phyloP scores from a whole-genome alignment of 1,140 invertebrate species.

The Papilio polytes region DNA sequence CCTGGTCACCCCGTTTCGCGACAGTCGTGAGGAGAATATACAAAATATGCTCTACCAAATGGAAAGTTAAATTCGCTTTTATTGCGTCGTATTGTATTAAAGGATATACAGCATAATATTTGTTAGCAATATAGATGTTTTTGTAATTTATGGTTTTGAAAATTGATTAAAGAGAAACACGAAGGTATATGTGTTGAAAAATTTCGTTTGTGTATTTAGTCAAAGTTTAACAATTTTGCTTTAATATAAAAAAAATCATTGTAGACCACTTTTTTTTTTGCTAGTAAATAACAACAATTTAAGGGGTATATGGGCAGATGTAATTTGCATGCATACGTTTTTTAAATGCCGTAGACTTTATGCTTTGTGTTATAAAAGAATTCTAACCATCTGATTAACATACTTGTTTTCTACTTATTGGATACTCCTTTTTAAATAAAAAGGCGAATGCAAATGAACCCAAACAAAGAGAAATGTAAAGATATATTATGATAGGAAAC shows the following conservation, averaged over 20 bases:
- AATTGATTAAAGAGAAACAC: too few relatives aligned
- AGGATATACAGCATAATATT: not conserved
- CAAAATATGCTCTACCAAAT: conserved; percentile 7
- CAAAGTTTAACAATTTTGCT: too few relatives aligned
- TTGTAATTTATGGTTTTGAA: too few relatives aligned
- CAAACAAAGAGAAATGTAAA: not conserved
- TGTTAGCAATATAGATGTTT: too few relatives aligned
- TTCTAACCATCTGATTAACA: not conserved
- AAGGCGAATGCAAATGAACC: not conserved
- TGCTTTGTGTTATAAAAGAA: conserved; percentile 11
- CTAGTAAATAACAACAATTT: too few relatives aligned
- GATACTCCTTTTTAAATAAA: not conserved
- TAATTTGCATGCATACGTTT: too few relatives aligned
- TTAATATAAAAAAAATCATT: too few relatives aligned
- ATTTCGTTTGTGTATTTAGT: too few relatives aligned
- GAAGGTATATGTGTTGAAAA: too few relatives aligned
- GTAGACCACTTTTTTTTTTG: too few relatives aligned
- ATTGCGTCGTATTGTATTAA: conserved; percentile 16
- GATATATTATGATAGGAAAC: not conserved
- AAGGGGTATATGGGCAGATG: too few relatives aligned
- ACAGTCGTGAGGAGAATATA: conserved; percentile 26
- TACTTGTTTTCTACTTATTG: conserved; percentile 6
- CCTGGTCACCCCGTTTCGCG: conserved; percentile 33
- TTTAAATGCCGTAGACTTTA: not conserved
- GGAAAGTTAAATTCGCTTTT: conserved; percentile 38